Conservation (phyloP, 2,113 vertebrate genomes). For the Pygoscelis adeliae region DNA sequence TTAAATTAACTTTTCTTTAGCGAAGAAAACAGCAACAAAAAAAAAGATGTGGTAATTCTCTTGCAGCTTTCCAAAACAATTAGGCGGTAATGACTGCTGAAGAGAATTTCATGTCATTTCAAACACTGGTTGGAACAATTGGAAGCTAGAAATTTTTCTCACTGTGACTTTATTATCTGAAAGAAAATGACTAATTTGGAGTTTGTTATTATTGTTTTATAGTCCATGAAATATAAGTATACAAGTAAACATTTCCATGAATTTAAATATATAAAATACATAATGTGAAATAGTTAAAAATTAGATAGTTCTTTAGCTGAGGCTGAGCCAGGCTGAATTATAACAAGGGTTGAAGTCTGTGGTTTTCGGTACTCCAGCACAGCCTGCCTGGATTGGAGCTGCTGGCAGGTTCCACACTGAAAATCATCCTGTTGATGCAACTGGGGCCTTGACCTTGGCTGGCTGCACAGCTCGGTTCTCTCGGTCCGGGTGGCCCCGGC, state of each 20-base stretch:
- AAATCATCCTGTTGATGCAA: neutral
- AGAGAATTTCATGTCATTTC: constrained; percentile 46
- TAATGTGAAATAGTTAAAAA: neutral
- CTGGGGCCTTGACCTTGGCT: accelerated
- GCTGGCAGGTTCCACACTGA: neutral
- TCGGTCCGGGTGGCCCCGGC: neutral
- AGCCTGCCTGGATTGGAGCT: neutral
- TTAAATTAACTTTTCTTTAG: neutral
- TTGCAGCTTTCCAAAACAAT: constrained; percentile 51
- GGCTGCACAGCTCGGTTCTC: neutral
- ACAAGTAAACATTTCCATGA: constrained; percentile 16
- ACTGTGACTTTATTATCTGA: constrained; percentile 55
- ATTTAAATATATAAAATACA: neutral
- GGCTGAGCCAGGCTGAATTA: neutral
- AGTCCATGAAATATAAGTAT: constrained; percentile 56
- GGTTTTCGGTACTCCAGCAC: neutral
- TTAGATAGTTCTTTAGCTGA: neutral
- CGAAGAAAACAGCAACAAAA: neutral
- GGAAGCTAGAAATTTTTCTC: constrained; percentile 47
- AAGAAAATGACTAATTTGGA: constrained; percentile 55
- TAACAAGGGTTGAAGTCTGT: neutral
- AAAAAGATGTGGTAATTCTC: neutral
- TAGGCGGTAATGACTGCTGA: constrained; percentile 42
- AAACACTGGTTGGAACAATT: constrained; percentile 41
- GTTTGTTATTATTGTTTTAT: constrained; percentile 61